Evolutionary conservation across 2,797 vertebrate species (phyloP), one percentile per base, ranked within the genome.

Genomic region (Microctenopoma steveboyesi): DNA sequence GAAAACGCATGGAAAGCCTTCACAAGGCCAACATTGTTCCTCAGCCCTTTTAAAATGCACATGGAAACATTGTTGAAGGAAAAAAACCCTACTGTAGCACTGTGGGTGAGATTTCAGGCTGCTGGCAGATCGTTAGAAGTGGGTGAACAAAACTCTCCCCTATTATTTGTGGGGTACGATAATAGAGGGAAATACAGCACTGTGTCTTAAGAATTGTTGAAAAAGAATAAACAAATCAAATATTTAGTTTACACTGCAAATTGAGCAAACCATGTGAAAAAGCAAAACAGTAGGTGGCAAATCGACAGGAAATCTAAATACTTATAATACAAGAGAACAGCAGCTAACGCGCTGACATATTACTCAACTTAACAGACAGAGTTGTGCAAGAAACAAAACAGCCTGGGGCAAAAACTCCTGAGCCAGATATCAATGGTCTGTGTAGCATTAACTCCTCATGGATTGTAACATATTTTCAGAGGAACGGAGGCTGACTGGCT

Each of bases 1-100:
- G 78, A 87, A 87, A 81, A 82, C 58, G 78, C 86, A 86, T 80
- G 87, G 88, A 90, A 88, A 90, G 79, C 68, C 60, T 72, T 79
- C 86, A 92, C 90, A 93, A 91, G 80, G 90, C 87, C 81, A 88
- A 85, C 88, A 91, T 92, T 93, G 92, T 93, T 91, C 87, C 72
- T 55, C 55, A 2, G 74, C 66, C 69, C 76, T 72, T 72, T 89
- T 81, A 84, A 89, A 88, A 86, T 84, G 84, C 74, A 87, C 78
- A 84, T 61, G 78, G 77, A 84, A 79, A 78, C 48, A n/a, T 52
- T 85, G 82, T 75, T 72, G 60, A 65, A 81, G 39, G 55, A 16
- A 16, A 6, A 64, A 72, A 57, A 22, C 5, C 7, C 33, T 2
- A 22, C 63, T 75, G 66, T 40, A 54, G 65, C 53, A 45, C 61